A percentile compares a stretch with the other conserved stretches of the same genome.
phyloP scores from a whole-genome alignment of 2,113 vertebrate genomes.

The Hypocryptadius cinnamomeus region DNA sequence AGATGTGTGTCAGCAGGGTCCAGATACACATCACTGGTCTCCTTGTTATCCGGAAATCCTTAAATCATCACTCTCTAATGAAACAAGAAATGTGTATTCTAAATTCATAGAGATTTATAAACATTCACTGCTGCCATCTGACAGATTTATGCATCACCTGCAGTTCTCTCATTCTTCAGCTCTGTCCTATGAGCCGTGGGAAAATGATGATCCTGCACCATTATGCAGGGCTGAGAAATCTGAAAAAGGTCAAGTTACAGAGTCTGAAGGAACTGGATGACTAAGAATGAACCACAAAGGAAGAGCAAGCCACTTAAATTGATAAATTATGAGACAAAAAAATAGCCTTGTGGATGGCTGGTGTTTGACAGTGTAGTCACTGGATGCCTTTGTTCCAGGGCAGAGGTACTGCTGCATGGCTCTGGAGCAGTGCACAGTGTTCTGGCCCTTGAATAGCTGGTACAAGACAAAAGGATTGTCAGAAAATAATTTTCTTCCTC shows the following conservation, averaged over 20 bases:
- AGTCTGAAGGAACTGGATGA: neutral
- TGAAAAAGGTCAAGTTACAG: conserved; percentile 14
- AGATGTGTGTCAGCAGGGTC: conserved; percentile 13
- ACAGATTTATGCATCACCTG: conserved; percentile 32
- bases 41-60: conserved; percentile 30
- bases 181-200: conserved; percentile 1
- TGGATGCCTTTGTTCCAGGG: neutral
- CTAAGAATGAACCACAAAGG: neutral
- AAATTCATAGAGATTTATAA: conserved; percentile 52
- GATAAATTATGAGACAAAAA: neutral
- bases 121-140: conserved; percentile 4
- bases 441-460: neutral
- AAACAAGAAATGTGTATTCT: conserved; percentile 46
- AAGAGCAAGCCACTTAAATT: neutral
- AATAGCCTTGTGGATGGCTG: neutral
- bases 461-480: neutral
- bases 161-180: neutral
- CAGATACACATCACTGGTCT: conserved; percentile 2
- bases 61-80: conserved; percentile 49
- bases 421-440: neutral
- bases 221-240: neutral
- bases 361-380: neutral
- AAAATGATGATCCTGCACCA: neutral
- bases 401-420: neutral
- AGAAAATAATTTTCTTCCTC: neutral